Conservation (phyloP, 2,797 vertebrate species). For the Taenioides sp. region DNA sequence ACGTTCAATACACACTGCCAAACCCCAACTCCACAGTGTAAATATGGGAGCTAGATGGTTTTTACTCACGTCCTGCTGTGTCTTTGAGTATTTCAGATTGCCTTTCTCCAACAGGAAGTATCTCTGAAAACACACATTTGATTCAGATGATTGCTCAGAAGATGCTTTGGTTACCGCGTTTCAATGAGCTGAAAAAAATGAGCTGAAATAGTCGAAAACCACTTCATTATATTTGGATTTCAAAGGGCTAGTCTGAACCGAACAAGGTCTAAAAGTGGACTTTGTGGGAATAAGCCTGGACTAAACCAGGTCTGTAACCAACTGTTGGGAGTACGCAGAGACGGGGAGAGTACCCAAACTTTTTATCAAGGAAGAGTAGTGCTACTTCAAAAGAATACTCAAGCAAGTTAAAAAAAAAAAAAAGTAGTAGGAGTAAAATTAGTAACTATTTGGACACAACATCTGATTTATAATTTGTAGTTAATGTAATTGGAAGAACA, state of each 20-base stretch:
- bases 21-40: neutral
- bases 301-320: too few species aligned
- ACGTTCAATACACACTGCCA: neutral
- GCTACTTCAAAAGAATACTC: too few species aligned
- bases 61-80: slow-evolving; percentile 85
- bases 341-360: too few species aligned
- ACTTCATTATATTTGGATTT: neutral
- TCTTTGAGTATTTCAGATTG: slow-evolving; percentile 85
- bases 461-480: too few species aligned
- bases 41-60: neutral
- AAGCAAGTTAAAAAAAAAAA: too few species aligned
- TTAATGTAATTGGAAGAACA: too few species aligned
- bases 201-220: neutral
- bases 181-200: neutral
- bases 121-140: slow-evolving; percentile 71
- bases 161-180: neutral
- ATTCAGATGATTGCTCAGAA: neutral
- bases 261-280: neutral
- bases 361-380: too few species aligned
- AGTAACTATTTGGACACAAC: too few species aligned
- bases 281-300: neutral
- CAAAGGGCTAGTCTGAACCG: neutral
- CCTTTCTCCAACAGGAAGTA: slow-evolving; percentile 90
- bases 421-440: too few species aligned
- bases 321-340: too few species aligned